Conservation (phyloP, 2,113 vertebrate species). For the Pao palembangensis region DNA sequence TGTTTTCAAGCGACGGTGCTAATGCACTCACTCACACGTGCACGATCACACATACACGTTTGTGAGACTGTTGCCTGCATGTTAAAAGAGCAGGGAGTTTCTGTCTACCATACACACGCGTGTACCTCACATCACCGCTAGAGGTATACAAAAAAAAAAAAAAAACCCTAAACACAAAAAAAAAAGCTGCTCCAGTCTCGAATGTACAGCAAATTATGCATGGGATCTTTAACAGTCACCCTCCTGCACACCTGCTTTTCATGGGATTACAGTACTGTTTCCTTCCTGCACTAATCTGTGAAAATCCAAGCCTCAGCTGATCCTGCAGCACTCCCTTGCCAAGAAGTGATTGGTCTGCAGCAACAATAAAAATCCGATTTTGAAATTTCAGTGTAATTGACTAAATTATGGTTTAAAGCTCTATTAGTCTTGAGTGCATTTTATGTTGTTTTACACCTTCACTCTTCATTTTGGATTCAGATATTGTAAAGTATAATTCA, state of each 20-base stretch:
- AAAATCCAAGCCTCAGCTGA: background rate
- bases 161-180: conserved; percentile 7
- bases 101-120: background rate
- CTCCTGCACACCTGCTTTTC: conserved; percentile 18
- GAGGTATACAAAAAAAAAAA: conserved; percentile 12
- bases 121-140: conserved; percentile 5
- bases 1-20: conserved; percentile 14
- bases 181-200: conserved; percentile 36
- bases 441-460: too few relatives aligned
- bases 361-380: background rate
- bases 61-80: conserved; percentile 18
- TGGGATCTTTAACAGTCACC: conserved; percentile 28
- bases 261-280: conserved; percentile 1
- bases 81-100: conserved; percentile 15
- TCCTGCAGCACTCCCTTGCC: background rate
- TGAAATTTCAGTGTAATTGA: too few relatives aligned
- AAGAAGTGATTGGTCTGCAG: background rate
- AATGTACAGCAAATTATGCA: conserved; percentile 44
- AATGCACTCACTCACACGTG: conserved; percentile 15
- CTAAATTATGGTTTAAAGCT: too few relatives aligned
- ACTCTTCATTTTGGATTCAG: too few relatives aligned
- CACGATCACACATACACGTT: background rate
- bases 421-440: too few relatives aligned
- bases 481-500: too few relatives aligned
- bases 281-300: background rate